Conservation (phyloP, 2,797 vertebrate genomes). For the Rhinogobio ventralis region DNA sequence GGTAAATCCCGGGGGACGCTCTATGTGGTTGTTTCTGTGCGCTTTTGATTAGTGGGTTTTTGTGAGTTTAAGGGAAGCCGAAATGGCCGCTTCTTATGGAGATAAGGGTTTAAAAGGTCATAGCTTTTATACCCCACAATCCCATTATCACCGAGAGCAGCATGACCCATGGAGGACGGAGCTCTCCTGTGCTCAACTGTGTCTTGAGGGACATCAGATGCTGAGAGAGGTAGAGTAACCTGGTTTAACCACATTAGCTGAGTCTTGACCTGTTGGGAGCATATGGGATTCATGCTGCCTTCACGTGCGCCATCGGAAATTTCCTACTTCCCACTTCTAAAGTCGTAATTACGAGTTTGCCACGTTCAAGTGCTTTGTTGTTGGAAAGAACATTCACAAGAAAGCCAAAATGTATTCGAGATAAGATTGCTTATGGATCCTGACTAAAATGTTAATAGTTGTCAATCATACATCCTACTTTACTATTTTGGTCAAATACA, state of each 20-base stretch:
- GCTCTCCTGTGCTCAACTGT: not conserved
- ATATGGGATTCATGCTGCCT: not conserved
- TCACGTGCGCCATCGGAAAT: not conserved
- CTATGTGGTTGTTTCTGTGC: slow-evolving; percentile 66
- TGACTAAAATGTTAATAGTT: not conserved
- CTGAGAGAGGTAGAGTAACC: not conserved
- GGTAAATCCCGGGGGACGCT: slow-evolving; percentile 62
- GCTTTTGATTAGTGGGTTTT: slow-evolving; percentile 50
- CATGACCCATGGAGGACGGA: not conserved
- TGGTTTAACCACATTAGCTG: not conserved
- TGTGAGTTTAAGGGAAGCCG: slow-evolving; percentile 38
- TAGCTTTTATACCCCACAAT: slow-evolving; percentile 19
- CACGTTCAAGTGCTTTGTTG: not conserved
- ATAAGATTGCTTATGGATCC: not conserved
- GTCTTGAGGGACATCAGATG: slow-evolving; percentile 15
- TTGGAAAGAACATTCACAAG: not conserved
- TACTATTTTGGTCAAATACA: not conserved
- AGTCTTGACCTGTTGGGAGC: not conserved
- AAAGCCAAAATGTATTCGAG: not conserved
- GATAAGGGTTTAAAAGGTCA: slow-evolving; percentile 49
- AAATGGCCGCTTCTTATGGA: slow-evolving; percentile 43
- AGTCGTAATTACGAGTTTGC: not conserved
- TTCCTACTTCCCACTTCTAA: not conserved
- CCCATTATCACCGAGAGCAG: slow-evolving; percentile 25
- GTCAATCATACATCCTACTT: not conserved